These are phyloP conservation scores for Heliconius hermathena DNA, from an alignment of 1,140 invertebrate genomes.

Conservation along the genomic window DNA sequence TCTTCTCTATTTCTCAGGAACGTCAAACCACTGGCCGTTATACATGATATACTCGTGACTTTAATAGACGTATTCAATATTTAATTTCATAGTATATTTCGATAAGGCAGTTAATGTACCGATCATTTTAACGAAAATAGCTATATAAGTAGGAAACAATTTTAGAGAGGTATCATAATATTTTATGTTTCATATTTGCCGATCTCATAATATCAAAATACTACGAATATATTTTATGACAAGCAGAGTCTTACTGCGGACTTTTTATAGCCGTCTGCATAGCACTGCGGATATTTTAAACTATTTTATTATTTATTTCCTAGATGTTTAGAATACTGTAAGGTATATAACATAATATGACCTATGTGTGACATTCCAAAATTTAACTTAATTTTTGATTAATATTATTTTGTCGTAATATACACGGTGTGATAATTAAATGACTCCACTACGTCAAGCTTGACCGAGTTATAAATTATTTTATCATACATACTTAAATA, in stretches of 20 bases:
- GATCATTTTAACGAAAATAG: conserved; percentile 3
- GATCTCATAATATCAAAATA: conserved; percentile 43
- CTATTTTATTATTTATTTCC: conserved; percentile 13
- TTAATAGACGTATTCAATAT: not conserved
- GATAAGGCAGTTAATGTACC: not conserved
- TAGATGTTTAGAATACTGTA: not conserved
- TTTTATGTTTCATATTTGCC: conserved; percentile 61
- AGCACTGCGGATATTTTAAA: conserved; percentile 24
- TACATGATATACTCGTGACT: no score
- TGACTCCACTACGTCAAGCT: not conserved
- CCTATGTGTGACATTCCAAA: not conserved
- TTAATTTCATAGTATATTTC: not conserved
- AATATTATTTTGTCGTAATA: not conserved
- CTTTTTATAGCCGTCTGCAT: conserved; percentile 26
- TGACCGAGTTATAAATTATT: not conserved
- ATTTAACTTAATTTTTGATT: not conserved
- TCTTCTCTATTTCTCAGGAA: no score
- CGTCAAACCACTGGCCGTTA: no score
- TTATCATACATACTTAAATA: not conserved
- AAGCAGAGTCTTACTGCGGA: conserved; percentile 19
- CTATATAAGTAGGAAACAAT: conserved; percentile 43
- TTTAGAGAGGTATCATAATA: conserved; percentile 59
- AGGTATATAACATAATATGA: not conserved
- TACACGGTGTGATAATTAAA: not conserved
- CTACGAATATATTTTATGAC: conserved; percentile 38